Evolutionary conservation across 2,113 vertebrate genomes (phyloP).

Genomic region (Picathartes gymnocephalus): DNA sequence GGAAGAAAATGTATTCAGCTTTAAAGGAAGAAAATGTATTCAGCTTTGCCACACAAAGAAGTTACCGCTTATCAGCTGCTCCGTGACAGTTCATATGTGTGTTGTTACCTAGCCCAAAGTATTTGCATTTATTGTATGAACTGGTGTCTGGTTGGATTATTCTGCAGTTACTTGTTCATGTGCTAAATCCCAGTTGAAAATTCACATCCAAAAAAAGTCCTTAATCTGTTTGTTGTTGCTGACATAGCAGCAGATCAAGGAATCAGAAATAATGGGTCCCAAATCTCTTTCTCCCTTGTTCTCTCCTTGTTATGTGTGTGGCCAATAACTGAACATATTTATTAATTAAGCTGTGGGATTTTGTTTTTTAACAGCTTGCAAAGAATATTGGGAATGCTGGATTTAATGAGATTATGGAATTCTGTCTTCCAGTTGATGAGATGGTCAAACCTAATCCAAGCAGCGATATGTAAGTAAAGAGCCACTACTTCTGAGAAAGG

Average conservation of each 20-base stretch:
- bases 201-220: background rate
- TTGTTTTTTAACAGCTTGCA: conserved; percentile 81
- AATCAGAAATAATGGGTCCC: background rate
- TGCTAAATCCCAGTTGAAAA: background rate
- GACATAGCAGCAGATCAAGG: background rate
- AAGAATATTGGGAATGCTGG: conserved; percentile 96
- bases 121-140: background rate
- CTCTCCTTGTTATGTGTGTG: background rate
- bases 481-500: background rate
- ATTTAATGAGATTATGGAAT: conserved; percentile 97
- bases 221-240: background rate
- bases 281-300: background rate
- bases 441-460: conserved; percentile 81
- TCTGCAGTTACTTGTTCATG: background rate
- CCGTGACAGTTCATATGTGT: background rate
- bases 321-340: background rate
- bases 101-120: background rate
- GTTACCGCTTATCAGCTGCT: background rate
- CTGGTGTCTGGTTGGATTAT: background rate
- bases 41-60: background rate
- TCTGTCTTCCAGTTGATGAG: conserved; percentile 78
- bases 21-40: background rate
- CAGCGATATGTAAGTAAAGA: conserved; percentile 90
- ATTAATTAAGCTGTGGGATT: conserved; percentile 7
- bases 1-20: background rate